A percentile compares a stretch with the other conserved stretches of the same genome.
Evolutionary conservation across 2,888 invertebrate genomes (phyloP).

Genomic region (Sussaba pulchella): DNA sequence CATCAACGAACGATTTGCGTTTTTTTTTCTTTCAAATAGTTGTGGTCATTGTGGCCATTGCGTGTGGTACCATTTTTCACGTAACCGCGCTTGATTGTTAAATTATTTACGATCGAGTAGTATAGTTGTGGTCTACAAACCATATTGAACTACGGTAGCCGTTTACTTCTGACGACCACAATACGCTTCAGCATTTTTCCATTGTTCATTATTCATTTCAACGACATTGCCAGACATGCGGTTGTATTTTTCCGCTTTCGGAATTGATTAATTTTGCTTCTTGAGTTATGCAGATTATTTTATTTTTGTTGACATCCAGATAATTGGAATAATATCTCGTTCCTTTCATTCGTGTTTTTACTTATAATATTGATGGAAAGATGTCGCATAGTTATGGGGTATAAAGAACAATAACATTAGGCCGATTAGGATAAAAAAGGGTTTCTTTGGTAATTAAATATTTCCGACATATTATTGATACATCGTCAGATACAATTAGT

Average conservation of each 20-base stretch:
- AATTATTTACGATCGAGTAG: slow-evolving; percentile 2
- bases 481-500: too few species aligned
- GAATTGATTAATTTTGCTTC: slow-evolving; percentile 11
- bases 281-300: too few species aligned
- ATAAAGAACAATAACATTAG: too few species aligned
- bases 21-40: background rate
- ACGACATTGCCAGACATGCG: background rate
- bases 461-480: too few species aligned
- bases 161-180: slow-evolving; percentile 7
- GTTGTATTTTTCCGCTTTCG: background rate
- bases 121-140: background rate
- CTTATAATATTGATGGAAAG: too few species aligned
- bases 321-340: background rate
- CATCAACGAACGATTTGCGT: background rate
- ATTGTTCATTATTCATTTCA: slow-evolving; percentile 18
- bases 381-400: too few species aligned
- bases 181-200: background rate
- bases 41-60: background rate
- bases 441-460: too few species aligned
- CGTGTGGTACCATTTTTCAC: background rate
- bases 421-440: too few species aligned
- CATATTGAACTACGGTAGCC: background rate
- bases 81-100: background rate
- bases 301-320: background rate
- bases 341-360: background rate